Evolutionary conservation across 2,113 vertebrate genomes (phyloP).

Genomic region (Ceyx cyanopectus): DNA sequence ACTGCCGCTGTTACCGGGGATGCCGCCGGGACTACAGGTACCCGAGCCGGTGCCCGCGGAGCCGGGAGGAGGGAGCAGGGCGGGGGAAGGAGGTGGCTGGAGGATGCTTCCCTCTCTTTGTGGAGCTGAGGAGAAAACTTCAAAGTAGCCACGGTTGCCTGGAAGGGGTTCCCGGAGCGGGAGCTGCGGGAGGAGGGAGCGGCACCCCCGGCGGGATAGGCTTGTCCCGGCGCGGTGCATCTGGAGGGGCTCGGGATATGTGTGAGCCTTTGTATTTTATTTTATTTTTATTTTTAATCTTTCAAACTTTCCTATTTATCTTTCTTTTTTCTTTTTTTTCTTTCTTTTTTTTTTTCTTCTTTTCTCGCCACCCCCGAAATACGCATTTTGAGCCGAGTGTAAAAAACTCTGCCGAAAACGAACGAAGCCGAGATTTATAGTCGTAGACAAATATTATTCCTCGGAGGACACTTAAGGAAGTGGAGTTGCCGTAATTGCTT

Average conservation of each 20-base stretch:
- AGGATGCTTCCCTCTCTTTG: neutral
- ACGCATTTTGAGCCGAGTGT: neutral
- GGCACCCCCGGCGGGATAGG: neutral
- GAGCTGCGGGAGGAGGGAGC: neutral
- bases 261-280: neutral
- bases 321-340: no score
- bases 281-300: no score
- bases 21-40: neutral
- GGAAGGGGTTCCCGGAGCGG: neutral
- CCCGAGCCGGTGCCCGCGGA: neutral
- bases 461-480: constrained; percentile 79
- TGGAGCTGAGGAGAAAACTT: neutral
- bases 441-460: constrained; percentile 74
- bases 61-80: neutral
- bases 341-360: neutral
- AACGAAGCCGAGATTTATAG: constrained; percentile 72
- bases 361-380: neutral
- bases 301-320: no score
- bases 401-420: constrained; percentile 20
- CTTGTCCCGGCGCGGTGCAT: neutral
- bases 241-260: neutral
- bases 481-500: constrained; percentile 78
- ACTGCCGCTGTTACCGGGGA: neutral
- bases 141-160: neutral
- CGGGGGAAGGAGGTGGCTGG: neutral